Evolutionary conservation across 2,888 invertebrate species (phyloP).

Genomic region (Amphimallon solstitiale): DNA sequence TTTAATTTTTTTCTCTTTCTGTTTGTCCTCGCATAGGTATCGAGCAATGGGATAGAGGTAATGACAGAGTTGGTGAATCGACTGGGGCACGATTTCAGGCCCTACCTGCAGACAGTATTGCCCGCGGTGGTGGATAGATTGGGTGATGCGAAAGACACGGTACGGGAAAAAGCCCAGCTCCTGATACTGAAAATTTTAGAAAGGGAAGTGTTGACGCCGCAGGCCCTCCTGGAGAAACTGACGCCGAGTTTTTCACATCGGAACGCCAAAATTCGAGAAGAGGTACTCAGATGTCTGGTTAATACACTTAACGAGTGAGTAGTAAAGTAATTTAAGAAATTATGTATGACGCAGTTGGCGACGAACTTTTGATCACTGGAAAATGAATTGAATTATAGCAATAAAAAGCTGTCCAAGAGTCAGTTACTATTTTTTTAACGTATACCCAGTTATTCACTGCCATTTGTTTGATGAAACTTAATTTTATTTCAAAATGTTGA

Average conservation of each 20-base stretch:
- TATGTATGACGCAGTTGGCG: too few species aligned
- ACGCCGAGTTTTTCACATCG: constrained; percentile 81
- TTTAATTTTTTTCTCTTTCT: neutral
- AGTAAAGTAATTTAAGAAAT: neutral
- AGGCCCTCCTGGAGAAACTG: constrained; percentile 78
- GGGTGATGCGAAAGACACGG: constrained; percentile 63
- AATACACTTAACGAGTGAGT: constrained; percentile 85
- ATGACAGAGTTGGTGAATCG: constrained; percentile 86
- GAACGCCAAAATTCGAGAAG: constrained; percentile 92
- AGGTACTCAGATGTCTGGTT: constrained; percentile 84
- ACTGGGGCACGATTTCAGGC: constrained; percentile 87
- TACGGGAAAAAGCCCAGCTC: constrained; percentile 78
- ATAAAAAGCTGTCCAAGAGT: too few species aligned
- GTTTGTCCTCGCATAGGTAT: constrained; percentile 72
- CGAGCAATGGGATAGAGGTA: constrained; percentile 90
- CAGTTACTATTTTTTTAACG: too few species aligned
- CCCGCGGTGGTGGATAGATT: constrained; percentile 85
- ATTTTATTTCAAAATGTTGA: too few species aligned
- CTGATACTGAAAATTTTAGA: constrained; percentile 79
- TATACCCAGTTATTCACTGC: too few species aligned
- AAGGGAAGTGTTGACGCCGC: constrained; percentile 74
- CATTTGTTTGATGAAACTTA: too few species aligned
- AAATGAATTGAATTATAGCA: too few species aligned
- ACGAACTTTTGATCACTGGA: too few species aligned
- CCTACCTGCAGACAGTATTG: constrained; percentile 83